These are phyloP conservation scores for Dunckerocampus dactyliophorus DNA, from an alignment of 2,113 vertebrate species.

Conservation along the genomic window DNA sequence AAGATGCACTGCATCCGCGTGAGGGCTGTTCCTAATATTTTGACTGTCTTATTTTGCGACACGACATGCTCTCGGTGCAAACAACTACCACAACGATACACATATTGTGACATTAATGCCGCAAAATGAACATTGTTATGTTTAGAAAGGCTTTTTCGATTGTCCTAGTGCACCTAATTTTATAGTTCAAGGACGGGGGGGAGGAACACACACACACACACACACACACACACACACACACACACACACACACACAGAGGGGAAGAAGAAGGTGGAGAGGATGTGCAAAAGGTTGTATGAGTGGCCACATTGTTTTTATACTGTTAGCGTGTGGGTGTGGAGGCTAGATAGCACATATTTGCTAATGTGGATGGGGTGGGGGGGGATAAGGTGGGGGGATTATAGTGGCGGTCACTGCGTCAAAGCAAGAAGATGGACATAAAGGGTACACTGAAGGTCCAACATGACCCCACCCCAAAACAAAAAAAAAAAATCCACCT, in stretches of 20 bases:
- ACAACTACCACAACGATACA: no score
- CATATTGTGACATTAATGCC: no score
- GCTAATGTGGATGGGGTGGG: conserved; percentile 58
- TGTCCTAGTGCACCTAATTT: no score
- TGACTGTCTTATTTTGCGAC: background rate
- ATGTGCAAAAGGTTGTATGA: conserved; percentile 44
- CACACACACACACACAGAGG: no score
- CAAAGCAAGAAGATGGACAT: conserved; percentile 8
- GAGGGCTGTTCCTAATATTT: background rate
- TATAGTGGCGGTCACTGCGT: conserved; percentile 57
- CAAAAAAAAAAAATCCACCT: conserved; percentile 12
- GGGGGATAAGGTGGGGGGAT: conserved; percentile 29
- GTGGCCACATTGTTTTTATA: conserved; percentile 35
- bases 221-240: no score
- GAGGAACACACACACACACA: no score
- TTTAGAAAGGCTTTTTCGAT: no score
- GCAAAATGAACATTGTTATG: no score
- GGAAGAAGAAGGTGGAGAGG: conserved; percentile 47
- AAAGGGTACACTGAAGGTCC: conserved; percentile 39
- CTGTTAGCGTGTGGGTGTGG: conserved; percentile 30
- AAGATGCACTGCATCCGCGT: no score
- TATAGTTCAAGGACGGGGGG: no score
- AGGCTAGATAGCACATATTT: conserved; percentile 55
- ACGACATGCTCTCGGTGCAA: no score
- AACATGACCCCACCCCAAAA: conserved; percentile 12